These are phyloP conservation scores for Melitaea athalia DNA, from an alignment of 2,888 invertebrate species.

Conservation along the genomic window DNA sequence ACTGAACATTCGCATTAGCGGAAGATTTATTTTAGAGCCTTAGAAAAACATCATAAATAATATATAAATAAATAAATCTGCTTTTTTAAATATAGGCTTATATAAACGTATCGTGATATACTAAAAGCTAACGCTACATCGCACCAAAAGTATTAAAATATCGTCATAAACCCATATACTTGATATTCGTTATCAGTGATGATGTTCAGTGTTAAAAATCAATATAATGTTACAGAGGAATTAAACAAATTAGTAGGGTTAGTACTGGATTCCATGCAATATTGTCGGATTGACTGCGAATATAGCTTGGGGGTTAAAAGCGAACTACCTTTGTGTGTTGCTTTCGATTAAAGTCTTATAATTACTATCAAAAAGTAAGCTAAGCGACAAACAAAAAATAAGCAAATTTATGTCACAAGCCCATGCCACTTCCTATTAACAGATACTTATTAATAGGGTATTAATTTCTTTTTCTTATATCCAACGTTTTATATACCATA, in stretches of 20 bases:
- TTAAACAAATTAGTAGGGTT: not conserved
- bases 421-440: slow-evolving; percentile 1
- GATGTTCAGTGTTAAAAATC: slow-evolving; percentile 23
- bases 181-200: slow-evolving; percentile 11
- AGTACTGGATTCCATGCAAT: not conserved
- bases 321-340: not conserved
- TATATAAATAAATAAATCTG: too few species aligned
- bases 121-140: not conserved
- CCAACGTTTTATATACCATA: too few species aligned
- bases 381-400: not conserved
- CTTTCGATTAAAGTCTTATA: not conserved
- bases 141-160: not conserved
- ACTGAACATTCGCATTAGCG: slow-evolving; percentile 52
- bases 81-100: not conserved
- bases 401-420: not conserved
- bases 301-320: not conserved
- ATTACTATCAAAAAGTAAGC: not conserved
- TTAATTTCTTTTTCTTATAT: too few species aligned
- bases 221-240: not conserved
- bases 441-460: not conserved
- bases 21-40: not conserved
- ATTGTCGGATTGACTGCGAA: not conserved
- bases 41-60: not conserved
- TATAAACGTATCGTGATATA: not conserved
- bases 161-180: not conserved